phyloP scores from a whole-genome alignment of 1,140 invertebrate genomes.

The Agrilus planipennis region DNA sequence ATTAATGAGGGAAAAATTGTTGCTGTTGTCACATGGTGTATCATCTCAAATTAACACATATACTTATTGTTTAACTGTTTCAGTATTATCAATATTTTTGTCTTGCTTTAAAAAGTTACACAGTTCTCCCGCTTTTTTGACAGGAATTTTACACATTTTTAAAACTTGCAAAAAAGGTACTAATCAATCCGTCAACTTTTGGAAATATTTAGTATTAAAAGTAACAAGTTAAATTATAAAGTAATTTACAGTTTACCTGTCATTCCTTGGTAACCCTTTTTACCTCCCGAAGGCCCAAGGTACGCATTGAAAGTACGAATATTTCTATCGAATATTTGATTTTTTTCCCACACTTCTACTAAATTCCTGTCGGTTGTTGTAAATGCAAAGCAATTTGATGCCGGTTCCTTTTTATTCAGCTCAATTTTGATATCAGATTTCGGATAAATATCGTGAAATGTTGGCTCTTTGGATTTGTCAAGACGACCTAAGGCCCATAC shows the following conservation, averaged over 20 bases:
- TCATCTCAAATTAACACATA: no score
- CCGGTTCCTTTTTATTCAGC: constrained; percentile 48
- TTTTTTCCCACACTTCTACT: constrained; percentile 59
- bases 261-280: constrained; percentile 62
- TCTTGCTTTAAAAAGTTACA: no score
- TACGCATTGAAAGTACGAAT: constrained; percentile 63
- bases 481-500: constrained; percentile 79
- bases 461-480: constrained; percentile 66
- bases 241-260: constrained; percentile 45
- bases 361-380: constrained; percentile 36
- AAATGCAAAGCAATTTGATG: constrained; percentile 59
- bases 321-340: constrained; percentile 64
- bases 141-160: no score
- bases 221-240: not conserved
- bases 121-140: no score
- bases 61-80: no score
- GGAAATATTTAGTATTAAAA: not conserved
- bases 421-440: constrained; percentile 54
- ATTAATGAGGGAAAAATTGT: no score
- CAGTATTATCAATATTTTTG: no score
- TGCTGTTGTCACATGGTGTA: no score
- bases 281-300: constrained; percentile 69
- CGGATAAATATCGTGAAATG: constrained; percentile 73
- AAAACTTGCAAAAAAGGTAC: not conserved
- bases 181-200: not conserved